phyloP scores from a whole-genome alignment of 2,888 invertebrate species.

The Agriopis marginaria region DNA sequence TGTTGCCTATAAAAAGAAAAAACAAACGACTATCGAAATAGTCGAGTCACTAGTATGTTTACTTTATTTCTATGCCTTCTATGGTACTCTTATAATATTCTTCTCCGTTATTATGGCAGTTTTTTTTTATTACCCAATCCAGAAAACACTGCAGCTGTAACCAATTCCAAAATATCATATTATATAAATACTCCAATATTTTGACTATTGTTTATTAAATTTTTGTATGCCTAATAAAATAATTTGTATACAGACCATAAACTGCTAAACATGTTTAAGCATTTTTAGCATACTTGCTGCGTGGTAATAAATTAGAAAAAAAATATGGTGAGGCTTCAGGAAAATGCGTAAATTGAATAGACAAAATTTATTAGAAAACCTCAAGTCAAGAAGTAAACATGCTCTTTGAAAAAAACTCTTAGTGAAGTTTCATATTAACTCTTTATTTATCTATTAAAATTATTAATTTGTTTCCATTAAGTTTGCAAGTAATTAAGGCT shows the following conservation, averaged over 20 bases:
- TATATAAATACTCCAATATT: not conserved
- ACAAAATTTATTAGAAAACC: too few species aligned
- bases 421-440: not conserved
- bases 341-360: too few species aligned
- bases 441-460: not conserved
- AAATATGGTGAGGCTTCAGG: too few species aligned
- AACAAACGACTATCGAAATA: not conserved
- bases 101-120: not conserved
- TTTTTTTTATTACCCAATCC: not conserved
- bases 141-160: not conserved
- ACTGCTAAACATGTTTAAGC: too few species aligned
- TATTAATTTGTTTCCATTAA: conserved; percentile 42
- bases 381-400: not conserved
- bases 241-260: too few species aligned
- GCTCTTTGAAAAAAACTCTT: not conserved
- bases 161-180: not conserved
- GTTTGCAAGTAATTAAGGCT: conserved; percentile 49
- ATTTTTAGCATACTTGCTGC: too few species aligned
- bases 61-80: not conserved
- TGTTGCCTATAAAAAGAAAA: not conserved
- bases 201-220: too few species aligned
- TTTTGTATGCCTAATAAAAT: too few species aligned
- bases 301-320: too few species aligned
- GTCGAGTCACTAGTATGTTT: not conserved
- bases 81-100: not conserved